Base-by-base conservation (phyloP, 2,797 vertebrate species). In the Hafferia zeledoni region DNA sequence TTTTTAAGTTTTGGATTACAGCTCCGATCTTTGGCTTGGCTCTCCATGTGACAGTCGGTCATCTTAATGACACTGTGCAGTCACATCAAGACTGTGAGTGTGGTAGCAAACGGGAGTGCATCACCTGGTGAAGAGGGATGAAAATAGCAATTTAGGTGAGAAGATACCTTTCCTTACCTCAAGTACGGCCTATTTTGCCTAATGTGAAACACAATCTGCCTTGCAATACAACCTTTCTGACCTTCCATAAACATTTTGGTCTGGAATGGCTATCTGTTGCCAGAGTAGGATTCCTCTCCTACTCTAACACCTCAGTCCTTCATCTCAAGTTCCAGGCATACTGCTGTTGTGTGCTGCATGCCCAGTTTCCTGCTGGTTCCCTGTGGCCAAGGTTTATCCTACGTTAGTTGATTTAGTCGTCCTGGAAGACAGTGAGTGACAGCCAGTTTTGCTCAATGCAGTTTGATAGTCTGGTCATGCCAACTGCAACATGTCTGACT, bases 201-300 rank as follows among this genome's bases (percentile, higher is more conserved):
- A 78, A 63, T 10, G 27, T 83, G 91, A 86, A 94, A 94, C 71
- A 64, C 47, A 59, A 35, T 88, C 94, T 81, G 76, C 65, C n/a
- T 91, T 94, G 89, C 91, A 94, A 91, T 65, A 69, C 76, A 86
- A 88, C 94, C 94, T 96, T 91, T 70, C 57, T 95, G 94, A 96
- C 93, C 95, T 95, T 95, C 83, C 89, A 69, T 46, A 72, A 23
- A 47, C 31, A 69, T 94, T 89, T 91, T 89, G 39, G 60, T 91
- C 49, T 94, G 70, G 70, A 82, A 87, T 0, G 9, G 24, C 28
- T 43, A 61, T 89, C 80, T 76, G 33, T 53, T 93, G 95, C 87
- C 89, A 92, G 78, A 84, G 47, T 28, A 61, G 53, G 35, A 93
- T 94, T 92, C 83, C 84, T 91, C 53, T 89, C 81, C 87, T 81